Base-by-base conservation (phyloP, 2,113 vertebrate genomes). In the Perca fluviatilis region DNA sequence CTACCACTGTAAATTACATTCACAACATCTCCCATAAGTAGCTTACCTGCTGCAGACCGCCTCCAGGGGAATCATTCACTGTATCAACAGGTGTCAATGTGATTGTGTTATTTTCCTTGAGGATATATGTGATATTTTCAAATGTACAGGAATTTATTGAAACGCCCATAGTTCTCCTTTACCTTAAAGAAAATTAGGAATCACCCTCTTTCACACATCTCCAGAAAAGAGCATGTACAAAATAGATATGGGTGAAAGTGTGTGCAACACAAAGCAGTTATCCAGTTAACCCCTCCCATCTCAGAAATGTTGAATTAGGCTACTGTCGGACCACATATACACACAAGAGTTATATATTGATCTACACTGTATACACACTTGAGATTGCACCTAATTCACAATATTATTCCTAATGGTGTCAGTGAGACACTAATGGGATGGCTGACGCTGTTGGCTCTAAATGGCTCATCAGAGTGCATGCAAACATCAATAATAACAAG, bases 391-490 rank as follows among this genome's bases (percentile, higher is more conserved):
- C 51, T 62, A 23, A 86, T 61, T 76, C 25, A 56, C 50, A 76
- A 53, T 77, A 51, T 79, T 73, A 51, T 69, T 81, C 54, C 67
- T 49, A 49, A 69, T 76, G 50, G 43, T 70, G 50, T 80, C 79
- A 64, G 75, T 63, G 25, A 51, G 33, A 61, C 57, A 65, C 74
- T 63, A 81, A 87, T 81, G 68, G 72, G 62, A 74, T n/a, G 56
- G n/a, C 56, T 64, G 74, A 43, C 0, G 21, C 56, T 4, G 10
- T 33, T 58, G 36, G 63, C 60, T 82, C 50, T 75, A 81, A 89
- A 85, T 70, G 77, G 63, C 27, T 77, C 78, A 74, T 88, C 76
- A 74, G 19, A 12, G 25, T 54, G 27, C 77, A 57, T 69, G 49
- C 43, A 82, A 80, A 72, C 79, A 85, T 43, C 40, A 43, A 43